These are phyloP conservation scores for Cettia cetti DNA, from an alignment of 2,113 vertebrate genomes.

Conservation along the genomic window DNA sequence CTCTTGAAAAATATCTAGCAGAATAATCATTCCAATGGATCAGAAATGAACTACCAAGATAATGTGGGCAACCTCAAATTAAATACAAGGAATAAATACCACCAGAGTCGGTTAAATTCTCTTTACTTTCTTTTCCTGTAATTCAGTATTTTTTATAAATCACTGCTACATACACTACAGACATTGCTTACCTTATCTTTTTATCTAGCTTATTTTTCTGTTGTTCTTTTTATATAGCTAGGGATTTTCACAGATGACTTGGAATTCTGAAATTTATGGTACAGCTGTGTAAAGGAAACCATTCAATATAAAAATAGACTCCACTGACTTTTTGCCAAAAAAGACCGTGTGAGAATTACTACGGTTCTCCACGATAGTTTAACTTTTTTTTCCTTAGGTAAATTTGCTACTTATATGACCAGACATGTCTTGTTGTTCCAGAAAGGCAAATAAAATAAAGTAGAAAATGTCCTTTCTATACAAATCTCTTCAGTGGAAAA, in stretches of 20 bases:
- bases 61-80: slow-evolving; percentile 11
- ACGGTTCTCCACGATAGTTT: slow-evolving; percentile 20
- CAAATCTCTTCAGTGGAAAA: not conserved
- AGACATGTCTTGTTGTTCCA: not conserved
- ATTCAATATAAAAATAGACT: not conserved
- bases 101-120: not conserved
- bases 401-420: not conserved
- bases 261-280: not conserved
- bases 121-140: not conserved
- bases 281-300: not conserved
- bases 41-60: slow-evolving; percentile 40
- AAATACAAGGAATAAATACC: slow-evolving; percentile 51
- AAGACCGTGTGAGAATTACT: slow-evolving; percentile 27
- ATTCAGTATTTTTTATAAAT: not conserved
- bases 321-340: slow-evolving; percentile 50
- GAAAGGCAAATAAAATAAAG: not conserved
- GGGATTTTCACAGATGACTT: not conserved
- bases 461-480: not conserved
- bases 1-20: not conserved
- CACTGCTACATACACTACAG: not conserved
- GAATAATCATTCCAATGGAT: not conserved
- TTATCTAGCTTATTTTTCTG: not conserved
- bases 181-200: not conserved
- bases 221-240: not conserved
- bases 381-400: not conserved